Evolutionary conservation across 2,797 vertebrate species (phyloP), one percentile per base, ranked within the genome.

Genomic region (Etheostoma perlongum): DNA sequence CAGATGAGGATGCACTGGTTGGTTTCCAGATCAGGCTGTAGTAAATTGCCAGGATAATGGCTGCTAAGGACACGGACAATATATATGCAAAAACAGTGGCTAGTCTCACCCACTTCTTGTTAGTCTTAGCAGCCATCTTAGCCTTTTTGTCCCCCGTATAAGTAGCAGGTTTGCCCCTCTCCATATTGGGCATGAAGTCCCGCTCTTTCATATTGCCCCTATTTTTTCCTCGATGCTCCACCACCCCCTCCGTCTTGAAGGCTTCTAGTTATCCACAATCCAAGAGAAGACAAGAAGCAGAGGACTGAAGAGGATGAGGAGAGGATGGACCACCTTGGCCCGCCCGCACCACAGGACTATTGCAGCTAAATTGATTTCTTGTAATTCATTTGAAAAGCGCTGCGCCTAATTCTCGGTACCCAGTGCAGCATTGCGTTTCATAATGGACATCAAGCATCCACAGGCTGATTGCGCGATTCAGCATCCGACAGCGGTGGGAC

Each of bases 101-200:
- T 79, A 99, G 91, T 94, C 98, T 96, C 93, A 99, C 97, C 98
- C 98, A 99, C 95, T 99, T 99, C 96, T 99, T 98, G 94, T 99
- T 99, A 89, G 97, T 99, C 95, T 99, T 99, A 94, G 98, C 98
- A 94, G 98, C 97, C 97, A 99, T 98, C 93, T 98, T 98, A 89
- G 98, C 98, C 96, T 99, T 99, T 94, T 99, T 99, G 95, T 99
- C 98, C 94, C 98, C 98, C 51, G 98, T 99, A 88, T 99, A 99
- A 84, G 98, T 99, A 84, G 98, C 98, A 90, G 98, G 98, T 93
- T 98, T 99, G 92, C 97, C 97, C 96, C 97, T 96, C 95, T 98
- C 98, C 95, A 95, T 96, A 86, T 96, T 97, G 95, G 95, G 96
- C 94, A 96, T 95, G 93, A 95, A 96, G 95, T 98, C 97, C 96